Percentiles rank a stretch among this genome's conserved stretches.
phyloP scores from a whole-genome alignment of 2,888 invertebrate genomes.

The Ennomos erosarius region DNA sequence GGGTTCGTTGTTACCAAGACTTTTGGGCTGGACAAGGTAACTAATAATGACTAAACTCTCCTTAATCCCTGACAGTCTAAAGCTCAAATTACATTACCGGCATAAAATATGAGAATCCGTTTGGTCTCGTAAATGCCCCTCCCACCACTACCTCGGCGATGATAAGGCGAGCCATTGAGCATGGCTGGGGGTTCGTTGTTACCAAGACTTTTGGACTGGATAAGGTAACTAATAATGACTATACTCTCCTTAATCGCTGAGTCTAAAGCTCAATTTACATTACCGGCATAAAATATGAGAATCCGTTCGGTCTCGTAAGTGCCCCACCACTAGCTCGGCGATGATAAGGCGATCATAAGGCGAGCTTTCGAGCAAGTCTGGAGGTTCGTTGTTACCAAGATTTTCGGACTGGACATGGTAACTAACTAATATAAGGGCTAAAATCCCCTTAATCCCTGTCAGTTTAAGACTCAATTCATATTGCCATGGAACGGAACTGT shows the following conservation, averaged over 20 bases:
- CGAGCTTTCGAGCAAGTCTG: constrained; percentile 98
- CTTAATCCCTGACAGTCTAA: no score
- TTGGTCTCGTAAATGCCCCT: constrained; percentile 98
- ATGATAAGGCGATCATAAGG: constrained; percentile 98
- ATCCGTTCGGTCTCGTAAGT: constrained; percentile 98
- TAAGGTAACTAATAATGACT: constrained; percentile 86
- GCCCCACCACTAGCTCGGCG: constrained; percentile 96
- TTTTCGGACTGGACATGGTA: constrained; percentile 97
- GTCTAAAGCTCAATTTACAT: no score
- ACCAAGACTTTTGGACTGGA: constrained; percentile 98
- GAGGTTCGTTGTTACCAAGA: constrained; percentile 99
- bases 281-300: constrained; percentile 96
- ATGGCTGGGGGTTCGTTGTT: constrained; percentile 99
- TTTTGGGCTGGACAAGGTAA: constrained; percentile 95
- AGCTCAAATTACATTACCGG: no score
- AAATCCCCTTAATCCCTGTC: no score
- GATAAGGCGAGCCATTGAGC: constrained; percentile 97
- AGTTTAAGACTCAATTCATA: no score
- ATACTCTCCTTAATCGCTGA: no score
- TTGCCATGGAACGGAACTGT: no score
- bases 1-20: constrained; percentile 99
- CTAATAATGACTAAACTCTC: no score
- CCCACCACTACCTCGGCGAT: constrained; percentile 97
- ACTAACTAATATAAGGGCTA: background rate
- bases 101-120: constrained; percentile 97